Evolutionary conservation across 2,888 invertebrate genomes (phyloP).

Genomic region (Leuctra nigra): DNA sequence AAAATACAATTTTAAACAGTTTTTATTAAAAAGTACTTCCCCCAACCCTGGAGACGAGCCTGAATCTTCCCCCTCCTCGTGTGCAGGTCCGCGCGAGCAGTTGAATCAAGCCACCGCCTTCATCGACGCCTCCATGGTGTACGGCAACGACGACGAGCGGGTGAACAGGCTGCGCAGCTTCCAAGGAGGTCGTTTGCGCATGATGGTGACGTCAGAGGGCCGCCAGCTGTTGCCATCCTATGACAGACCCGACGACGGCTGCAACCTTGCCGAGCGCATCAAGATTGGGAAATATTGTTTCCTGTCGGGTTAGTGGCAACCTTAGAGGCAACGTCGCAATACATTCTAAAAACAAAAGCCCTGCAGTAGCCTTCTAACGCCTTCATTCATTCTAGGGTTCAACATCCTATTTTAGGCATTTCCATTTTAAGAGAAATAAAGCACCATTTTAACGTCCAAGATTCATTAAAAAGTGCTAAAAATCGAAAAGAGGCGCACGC

Average conservation of each 20-base stretch:
- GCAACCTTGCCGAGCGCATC: constrained; percentile 62
- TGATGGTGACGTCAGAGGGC: constrained; percentile 56
- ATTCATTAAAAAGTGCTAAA: too few species aligned
- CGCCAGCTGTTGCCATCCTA: constrained; percentile 62
- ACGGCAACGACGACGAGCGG: constrained; percentile 54
- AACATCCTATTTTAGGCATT: too few species aligned
- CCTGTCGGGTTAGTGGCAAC: constrained; percentile 57
- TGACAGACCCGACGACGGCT: constrained; percentile 64
- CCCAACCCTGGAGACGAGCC: background rate
- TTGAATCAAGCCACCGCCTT: constrained; percentile 78
- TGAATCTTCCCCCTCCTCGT: background rate
- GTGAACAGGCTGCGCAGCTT: constrained; percentile 34
- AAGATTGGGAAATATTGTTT: constrained; percentile 73
- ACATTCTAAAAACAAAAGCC: too few species aligned
- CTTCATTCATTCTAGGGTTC: too few species aligned
- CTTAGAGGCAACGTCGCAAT: too few species aligned
- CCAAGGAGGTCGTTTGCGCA: constrained; percentile 54
- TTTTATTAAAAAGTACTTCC: background rate
- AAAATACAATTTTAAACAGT: too few species aligned
- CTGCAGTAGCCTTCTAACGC: too few species aligned
- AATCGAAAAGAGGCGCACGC: too few species aligned
- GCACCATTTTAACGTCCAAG: too few species aligned
- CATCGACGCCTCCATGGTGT: constrained; percentile 78
- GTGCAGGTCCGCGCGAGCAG: constrained; percentile 67
- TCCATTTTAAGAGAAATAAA: too few species aligned